Evolutionary conservation across 2,888 invertebrate genomes (phyloP), one percentile per base, ranked within the genome.

Genomic region (Sclerodermus sp.): DNA sequence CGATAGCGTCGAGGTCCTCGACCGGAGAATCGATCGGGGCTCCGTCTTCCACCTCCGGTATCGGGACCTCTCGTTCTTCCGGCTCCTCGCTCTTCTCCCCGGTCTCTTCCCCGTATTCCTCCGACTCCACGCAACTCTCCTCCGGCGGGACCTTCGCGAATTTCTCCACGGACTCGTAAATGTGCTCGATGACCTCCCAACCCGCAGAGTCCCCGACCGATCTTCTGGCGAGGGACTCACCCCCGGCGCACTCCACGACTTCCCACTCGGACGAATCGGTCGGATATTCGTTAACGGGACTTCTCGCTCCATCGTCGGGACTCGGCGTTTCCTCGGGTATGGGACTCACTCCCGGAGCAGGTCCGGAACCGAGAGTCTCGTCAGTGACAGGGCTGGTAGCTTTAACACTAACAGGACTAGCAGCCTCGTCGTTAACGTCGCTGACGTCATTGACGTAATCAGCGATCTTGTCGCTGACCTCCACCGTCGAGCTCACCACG

Each of bases 241-340:
- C n/a, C n/a, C n/a, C 23, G 23, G 23, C 8, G 57, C 54, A 52
- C 60, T 57, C 42, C 54, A 6, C 36, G 53, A 46, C 6, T 61
- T 55, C n/a, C 14, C n/a, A 40, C 34, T 10, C 45, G 49, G 1
- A 6, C 29, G 13, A 40, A 4, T 49, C 15, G 36, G 39, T 2
- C 51, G 18, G 37, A 45, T 3, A 56, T 16, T 47, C 51, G 2
- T 53, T 55, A 9, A 46, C 34, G 13, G 39, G 40, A 10, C 46
- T 40, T 4, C 34, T 40, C 1, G 30, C 30, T 10, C 39, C 30
- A 2, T 41, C 40, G 18, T 37, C 29, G 23, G 8, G 23, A 8
- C 23, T 8, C 4, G 23, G 8, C 23, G 8, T 3, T 23, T 23
- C 8, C 3, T 23, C 23, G 8, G 3, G 4, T 3, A 23, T 8